Percentiles rank a stretch among this genome's conserved stretches.
These are phyloP conservation scores for Hirtodrosophila confusa DNA, from an alignment of 2,888 invertebrate genomes.

Conservation along the genomic window DNA sequence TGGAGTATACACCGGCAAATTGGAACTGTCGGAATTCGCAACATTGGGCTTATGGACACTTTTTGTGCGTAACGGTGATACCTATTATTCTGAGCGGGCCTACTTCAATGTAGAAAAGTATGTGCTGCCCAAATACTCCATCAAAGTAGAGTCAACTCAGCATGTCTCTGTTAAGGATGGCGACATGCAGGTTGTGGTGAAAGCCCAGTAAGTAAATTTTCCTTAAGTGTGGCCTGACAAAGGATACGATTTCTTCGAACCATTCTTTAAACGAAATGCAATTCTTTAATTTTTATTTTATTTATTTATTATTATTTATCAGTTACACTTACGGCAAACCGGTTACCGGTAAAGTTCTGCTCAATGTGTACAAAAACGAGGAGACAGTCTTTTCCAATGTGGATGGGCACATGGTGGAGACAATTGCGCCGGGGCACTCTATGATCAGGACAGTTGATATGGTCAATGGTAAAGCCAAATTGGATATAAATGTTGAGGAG, in stretches of 20 bases:
- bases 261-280: no score
- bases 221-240: not conserved
- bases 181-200: slow-evolving; percentile 90
- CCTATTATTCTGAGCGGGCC: slow-evolving; percentile 63
- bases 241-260: no score
- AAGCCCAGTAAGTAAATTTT: slow-evolving; percentile 72
- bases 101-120: slow-evolving; percentile 92
- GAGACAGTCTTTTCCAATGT: slow-evolving; percentile 31
- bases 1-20: slow-evolving; percentile 88
- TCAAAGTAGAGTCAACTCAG: slow-evolving; percentile 91
- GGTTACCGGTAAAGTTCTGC: slow-evolving; percentile 93
- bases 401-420: slow-evolving; percentile 18
- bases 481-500: slow-evolving; percentile 75
- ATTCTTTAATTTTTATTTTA: no score
- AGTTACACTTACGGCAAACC: slow-evolving; percentile 91
- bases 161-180: slow-evolving; percentile 93
- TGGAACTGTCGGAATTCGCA: slow-evolving; percentile 90
- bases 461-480: slow-evolving; percentile 81
- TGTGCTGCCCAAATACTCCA: slow-evolving; percentile 95
- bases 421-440: slow-evolving; percentile 52
- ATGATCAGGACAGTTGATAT: slow-evolving; percentile 70
- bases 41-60: slow-evolving; percentile 95
- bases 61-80: slow-evolving; percentile 48
- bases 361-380: slow-evolving; percentile 90
- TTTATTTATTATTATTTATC: not conserved